Evolutionary conservation across 2,888 invertebrate species (phyloP), one percentile per base, ranked within the genome.

Genomic region (Enchytraeus crypticus): DNA sequence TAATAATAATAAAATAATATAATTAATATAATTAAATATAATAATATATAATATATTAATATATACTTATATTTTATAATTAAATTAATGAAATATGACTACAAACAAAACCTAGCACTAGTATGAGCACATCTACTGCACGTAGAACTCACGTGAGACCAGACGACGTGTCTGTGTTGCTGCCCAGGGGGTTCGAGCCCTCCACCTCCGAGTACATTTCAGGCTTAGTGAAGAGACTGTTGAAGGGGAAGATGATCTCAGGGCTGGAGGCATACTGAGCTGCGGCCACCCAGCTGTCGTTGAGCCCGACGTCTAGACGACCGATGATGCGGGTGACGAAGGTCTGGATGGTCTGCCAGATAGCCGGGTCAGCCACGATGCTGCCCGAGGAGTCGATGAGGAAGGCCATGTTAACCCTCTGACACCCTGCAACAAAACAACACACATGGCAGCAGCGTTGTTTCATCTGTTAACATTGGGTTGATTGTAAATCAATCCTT

Each of bases 271-370:
- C 56, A 58, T 58, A 61, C 43, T 51, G 43, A 21, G 58, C 53
- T 23, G 58, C 57, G n/a, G 53, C 61, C 51, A 54, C 54, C 14
- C 27, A 38, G 27, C 34, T 34, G n/a, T 23, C 23, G 14, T 38
- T 23, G 1, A 3, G 27, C 14, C 23, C 33, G 5, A 54, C 27
- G 38, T 58, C 14, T 34, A 34, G 32, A 51, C 34, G 33, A 55
- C 56, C 53, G 54, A 62, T 59, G 30, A 59, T 49, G 27, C 51
- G 45, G 27, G 57, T 62, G 55, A 59, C 61, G 58, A 61, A 61
- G 18, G 21, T 47, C 45, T 43, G 38, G 49, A 57, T 57, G 26
- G 46, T 32, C 0, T n/a, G 14, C 29, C 49, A 58, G 18, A 58
- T 47, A 29, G 29, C 32, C 53, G 49, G 21, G 43, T 57, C 46